Conservation (phyloP, 2,113 vertebrate species). For the Sturnira hondurensis region DNA sequence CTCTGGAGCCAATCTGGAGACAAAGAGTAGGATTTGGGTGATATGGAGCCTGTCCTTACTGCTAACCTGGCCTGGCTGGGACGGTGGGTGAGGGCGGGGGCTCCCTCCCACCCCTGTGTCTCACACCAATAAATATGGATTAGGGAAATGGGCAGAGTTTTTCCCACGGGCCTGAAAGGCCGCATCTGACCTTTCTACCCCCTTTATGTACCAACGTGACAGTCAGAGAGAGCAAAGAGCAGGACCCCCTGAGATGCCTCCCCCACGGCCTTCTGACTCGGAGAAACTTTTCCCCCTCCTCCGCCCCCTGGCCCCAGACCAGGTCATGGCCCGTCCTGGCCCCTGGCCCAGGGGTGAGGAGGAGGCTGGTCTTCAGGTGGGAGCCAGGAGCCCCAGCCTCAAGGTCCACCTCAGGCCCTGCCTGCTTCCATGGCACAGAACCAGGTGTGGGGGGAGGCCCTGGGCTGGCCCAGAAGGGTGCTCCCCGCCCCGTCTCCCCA, state of each 20-base stretch:
- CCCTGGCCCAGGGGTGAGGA: not conserved
- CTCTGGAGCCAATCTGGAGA: slow-evolving; percentile 86
- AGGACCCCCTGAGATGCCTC: slow-evolving; percentile 58
- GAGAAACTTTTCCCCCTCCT: slow-evolving; percentile 53
- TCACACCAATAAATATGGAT: slow-evolving; percentile 89
- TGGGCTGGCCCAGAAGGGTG: not conserved
- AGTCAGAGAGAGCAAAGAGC: slow-evolving; percentile 80
- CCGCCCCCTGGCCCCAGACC: slow-evolving; percentile 1
- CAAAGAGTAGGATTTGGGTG: slow-evolving; percentile 87
- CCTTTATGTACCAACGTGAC: slow-evolving; percentile 84
- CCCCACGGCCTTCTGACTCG: slow-evolving; percentile 61
- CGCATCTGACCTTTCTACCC: slow-evolving; percentile 84
- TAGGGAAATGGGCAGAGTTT: slow-evolving; percentile 83
- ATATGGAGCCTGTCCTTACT: slow-evolving; percentile 82
- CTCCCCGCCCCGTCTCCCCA: not conserved
- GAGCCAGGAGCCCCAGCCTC: not conserved
- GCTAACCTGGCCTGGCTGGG: slow-evolving; percentile 80
- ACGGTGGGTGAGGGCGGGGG: slow-evolving; percentile 61
- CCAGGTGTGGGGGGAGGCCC: not conserved
- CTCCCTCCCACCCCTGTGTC: slow-evolving; percentile 63
- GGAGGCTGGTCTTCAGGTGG: not conserved
- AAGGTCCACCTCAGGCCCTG: not conserved
- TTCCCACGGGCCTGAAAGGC: slow-evolving; percentile 86
- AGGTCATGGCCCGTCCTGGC: slow-evolving; percentile 31
- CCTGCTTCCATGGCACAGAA: not conserved